Evolutionary conservation across 2,113 vertebrate species (phyloP), one percentile per base, ranked within the genome.

Genomic region (Illadopsis cleaveri): DNA sequence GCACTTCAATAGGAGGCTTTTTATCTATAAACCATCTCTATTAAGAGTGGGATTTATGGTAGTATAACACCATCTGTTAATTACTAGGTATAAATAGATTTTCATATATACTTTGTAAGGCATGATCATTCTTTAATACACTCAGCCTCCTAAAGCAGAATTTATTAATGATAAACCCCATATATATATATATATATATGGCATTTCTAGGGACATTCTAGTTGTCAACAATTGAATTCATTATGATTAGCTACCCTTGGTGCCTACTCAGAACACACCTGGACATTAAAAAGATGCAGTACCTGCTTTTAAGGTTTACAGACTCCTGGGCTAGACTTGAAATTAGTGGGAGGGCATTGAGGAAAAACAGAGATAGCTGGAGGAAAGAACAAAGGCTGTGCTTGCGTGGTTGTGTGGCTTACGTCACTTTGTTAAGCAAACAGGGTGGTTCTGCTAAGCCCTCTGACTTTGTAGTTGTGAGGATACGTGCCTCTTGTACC

Each of bases 321-420:
- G 44, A 15, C 38, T 86, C 6, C 56, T 73, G 44, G 68, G 60
- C 37, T 81, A 58, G 68, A 37, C 38, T 83, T 86, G 38, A 70
- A 68, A 58, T 76, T 65, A 85, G 91, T 69, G 62, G 53, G 84
- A 93, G 33, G 70, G 58, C 22, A 38, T n/a, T 58, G 64, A 93
- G 71, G 64, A 66, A 95, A 90, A 83, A 22, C 64, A 75, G 56
- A 25, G 40, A 77, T 88, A 76, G 81, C 50, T 89, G 56, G 58
- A 92, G 60, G 78, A 88, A 81, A 94, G 88, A 97, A 88, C 87
- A 96, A 86, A 94, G 92, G 71, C 79, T 73, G 13, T 1, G 10
- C 69, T 84, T 51, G 76, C 10, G 2, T 93, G 70, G 78, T 72
- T 95, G 75, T 68, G 70, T 62, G 22, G 45, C 62, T 96, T 77